A percentile compares a stretch with the other conserved stretches of the same genome.
phyloP scores from a whole-genome alignment of 2,797 vertebrate genomes.

The Pseudocheirus occidentalis region DNA sequence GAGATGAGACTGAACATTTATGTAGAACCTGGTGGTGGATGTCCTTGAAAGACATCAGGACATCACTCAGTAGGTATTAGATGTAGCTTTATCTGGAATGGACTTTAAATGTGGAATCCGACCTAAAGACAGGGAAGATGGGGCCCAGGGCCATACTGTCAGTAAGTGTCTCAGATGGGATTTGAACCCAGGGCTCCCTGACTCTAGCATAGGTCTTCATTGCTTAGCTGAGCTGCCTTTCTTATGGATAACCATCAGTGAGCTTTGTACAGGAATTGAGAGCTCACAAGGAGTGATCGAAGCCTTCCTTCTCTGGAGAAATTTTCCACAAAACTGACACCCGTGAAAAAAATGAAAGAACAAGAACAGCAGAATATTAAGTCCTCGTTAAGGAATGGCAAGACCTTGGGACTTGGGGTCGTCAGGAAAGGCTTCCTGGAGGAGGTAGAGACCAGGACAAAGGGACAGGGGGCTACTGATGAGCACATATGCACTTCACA shows the following conservation, averaged over 20 bases:
- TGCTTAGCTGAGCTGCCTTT: background rate
- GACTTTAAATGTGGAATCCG: background rate
- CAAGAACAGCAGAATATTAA: background rate
- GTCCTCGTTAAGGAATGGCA: background rate
- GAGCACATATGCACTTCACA: background rate
- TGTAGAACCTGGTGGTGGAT: background rate
- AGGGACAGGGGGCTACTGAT: too few species aligned
- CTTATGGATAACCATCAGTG: too few species aligned
- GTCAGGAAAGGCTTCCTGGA: too few species aligned
- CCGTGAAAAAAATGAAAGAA: background rate
- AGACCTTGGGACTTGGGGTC: too few species aligned
- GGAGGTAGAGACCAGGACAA: too few species aligned
- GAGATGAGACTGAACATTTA: background rate
- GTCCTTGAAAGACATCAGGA: background rate
- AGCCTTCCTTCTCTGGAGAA: background rate
- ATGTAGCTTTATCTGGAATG: background rate
- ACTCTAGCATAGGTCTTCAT: background rate
- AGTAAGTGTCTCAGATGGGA: too few species aligned
- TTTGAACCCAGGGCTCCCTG: background rate
- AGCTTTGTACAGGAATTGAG: too few species aligned
- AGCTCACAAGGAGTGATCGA: background rate
- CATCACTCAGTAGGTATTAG: background rate
- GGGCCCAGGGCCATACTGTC: background rate
- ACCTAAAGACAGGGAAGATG: too few species aligned
- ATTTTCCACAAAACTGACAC: background rate